phyloP scores from a whole-genome alignment of 2,113 vertebrate genomes.

The Myotis davidii region DNA sequence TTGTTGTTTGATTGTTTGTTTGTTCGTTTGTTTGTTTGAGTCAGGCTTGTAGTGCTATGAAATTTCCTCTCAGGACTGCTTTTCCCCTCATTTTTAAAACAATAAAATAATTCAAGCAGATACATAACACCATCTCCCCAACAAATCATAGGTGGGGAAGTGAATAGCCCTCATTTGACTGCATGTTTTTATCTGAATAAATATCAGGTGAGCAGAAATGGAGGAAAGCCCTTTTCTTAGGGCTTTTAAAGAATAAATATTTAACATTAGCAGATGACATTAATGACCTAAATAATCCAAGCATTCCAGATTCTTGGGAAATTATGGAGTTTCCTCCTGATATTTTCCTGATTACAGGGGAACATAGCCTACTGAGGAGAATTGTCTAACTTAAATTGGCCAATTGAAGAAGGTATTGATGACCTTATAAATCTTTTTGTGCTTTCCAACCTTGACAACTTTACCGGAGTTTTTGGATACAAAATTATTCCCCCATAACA shows the following conservation, averaged over 20 bases:
- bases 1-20: too few species aligned
- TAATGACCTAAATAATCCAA: background rate
- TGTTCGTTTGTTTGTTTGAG: too few species aligned
- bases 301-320: background rate
- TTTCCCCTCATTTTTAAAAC: slow-evolving; percentile 4
- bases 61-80: too few species aligned
- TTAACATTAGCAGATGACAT: slow-evolving; percentile 6
- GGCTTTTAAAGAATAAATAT: background rate
- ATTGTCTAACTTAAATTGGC: background rate
- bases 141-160: background rate
- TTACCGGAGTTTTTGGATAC: background rate
- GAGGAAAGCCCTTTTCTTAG: background rate
- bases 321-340: background rate
- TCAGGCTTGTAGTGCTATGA: too few species aligned
- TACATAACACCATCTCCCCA: background rate
- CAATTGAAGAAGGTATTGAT: background rate
- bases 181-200: background rate
- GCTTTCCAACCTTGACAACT: background rate
- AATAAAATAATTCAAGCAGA: background rate
- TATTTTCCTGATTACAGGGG: background rate
- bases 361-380: background rate
- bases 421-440: background rate
- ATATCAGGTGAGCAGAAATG: background rate
- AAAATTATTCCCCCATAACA: background rate
- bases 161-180: background rate